Base-by-base conservation (phyloP, 2,113 vertebrate genomes). In the Phasianus colchicus region DNA sequence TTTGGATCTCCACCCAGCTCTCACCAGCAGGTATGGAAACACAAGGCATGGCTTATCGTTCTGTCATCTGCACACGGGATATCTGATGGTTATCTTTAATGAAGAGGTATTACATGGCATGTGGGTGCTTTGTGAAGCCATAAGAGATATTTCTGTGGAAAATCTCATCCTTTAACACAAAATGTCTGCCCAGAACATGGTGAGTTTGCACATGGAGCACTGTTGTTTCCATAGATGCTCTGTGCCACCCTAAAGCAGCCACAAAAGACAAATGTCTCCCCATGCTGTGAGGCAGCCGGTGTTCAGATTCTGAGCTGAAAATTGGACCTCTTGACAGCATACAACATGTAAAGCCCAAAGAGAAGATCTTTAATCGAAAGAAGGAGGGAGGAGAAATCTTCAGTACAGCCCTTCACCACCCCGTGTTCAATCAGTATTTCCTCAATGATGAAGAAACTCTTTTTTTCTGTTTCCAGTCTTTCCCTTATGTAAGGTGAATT, bases 71-170 rank as follows among this genome's bases (percentile, higher is more conserved):
- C 4, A 61, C 14, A 32, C 29, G 34, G 42, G 13, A 45, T 11
- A 3, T 42, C 27, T 84, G 61, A 30, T 15, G 63, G 21, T 30
- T 54, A 32, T 10, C 38, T 79, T 47, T 78, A 38, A 17, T 74
- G 55, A 24, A 72, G 42, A 63, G 54, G 4, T 4, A 2, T 7
- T 11, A 0, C 0, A 0, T n/a, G 60, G 5, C 15, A 11, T 0
- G 0, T 16, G 24, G 7, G 10, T 71, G 13, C 11, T 25, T 55
- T 19, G 57, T 75, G 63, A 67, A 45, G 40, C 29, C 18, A 14
- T 1, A 32, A 54, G n/a, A 84, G 17, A 40, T 13, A 21, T 10
- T 30, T 29, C 14, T 65, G 79, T 65, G 45, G 57, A 52, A 82
- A 84, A 50, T 5, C 22, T 11, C 34, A 10, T 32, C 34, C 20